A percentile compares a stretch with the other conserved stretches of the same genome.
These are phyloP conservation scores for Eospalax fontanierii DNA, from an alignment of 2,797 vertebrate species.

Conservation along the genomic window DNA sequence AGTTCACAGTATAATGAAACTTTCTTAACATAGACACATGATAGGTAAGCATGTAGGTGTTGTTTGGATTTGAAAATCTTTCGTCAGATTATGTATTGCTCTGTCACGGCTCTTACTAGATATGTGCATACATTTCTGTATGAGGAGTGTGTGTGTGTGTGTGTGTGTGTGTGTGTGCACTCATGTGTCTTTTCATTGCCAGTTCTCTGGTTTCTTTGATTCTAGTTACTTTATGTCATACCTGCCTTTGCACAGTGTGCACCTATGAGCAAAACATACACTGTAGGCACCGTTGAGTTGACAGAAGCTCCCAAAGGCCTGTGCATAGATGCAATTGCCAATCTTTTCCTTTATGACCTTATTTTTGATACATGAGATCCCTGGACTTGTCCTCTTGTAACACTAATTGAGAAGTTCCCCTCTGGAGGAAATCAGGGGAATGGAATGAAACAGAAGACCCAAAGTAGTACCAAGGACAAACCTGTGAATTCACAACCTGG, in stretches of 20 bases:
- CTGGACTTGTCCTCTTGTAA: not conserved
- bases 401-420: not conserved
- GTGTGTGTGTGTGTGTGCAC: not conserved
- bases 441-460: not conserved
- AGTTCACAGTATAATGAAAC: not conserved
- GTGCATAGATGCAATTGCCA: not conserved
- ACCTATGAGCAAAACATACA: constrained; percentile 36
- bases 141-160: not conserved
- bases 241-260: constrained; percentile 63
- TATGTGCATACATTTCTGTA: not conserved
- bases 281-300: not conserved
- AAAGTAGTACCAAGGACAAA: not conserved
- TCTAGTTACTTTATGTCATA: constrained; percentile 76
- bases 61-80: not conserved
- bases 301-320: not conserved
- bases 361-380: not conserved
- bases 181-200: constrained; percentile 34
- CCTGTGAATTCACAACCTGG: not conserved
- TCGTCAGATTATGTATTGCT: not conserved
- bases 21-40: constrained; percentile 14
- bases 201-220: constrained; percentile 66
- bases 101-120: not conserved
- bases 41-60: constrained; percentile 19
- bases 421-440: not conserved
- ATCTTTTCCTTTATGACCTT: not conserved